These are phyloP conservation scores for Chroicocephalus ridibundus DNA, from an alignment of 2,113 vertebrate genomes.

Conservation along the genomic window DNA sequence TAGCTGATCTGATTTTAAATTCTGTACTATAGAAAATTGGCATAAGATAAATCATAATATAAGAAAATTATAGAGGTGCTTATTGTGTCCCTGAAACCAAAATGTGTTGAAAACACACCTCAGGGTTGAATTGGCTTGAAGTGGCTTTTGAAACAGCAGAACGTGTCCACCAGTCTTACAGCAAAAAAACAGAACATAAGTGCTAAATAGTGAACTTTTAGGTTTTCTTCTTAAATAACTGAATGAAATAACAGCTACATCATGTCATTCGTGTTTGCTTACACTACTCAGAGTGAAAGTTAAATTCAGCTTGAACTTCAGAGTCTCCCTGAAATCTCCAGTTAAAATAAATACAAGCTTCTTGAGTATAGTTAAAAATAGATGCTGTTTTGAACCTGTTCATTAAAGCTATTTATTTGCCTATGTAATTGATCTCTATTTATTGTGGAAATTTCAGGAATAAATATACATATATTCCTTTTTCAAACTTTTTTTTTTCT, in stretches of 20 bases:
- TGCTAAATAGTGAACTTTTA: not conserved
- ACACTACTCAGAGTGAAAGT: not conserved
- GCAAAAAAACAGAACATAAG: not conserved
- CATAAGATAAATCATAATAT: not conserved
- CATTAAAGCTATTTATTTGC: slow-evolving; percentile 58
- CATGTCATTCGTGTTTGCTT: not conserved
- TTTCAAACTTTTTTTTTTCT: slow-evolving; percentile 12
- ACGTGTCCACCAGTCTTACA: not conserved
- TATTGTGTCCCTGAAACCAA: not conserved
- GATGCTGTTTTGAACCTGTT: not conserved
- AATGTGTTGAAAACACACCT: not conserved
- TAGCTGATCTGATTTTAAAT: not conserved
- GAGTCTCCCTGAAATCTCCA: not conserved
- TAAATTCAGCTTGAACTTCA: not conserved
- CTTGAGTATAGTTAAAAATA: not conserved
- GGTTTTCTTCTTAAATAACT: not conserved
- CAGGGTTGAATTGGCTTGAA: not conserved
- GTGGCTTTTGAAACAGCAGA: not conserved
- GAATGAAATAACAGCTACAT: not conserved
- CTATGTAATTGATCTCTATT: slow-evolving; percentile 29
- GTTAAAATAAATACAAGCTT: not conserved
- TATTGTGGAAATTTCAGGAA: slow-evolving; percentile 37
- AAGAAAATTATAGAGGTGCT: not conserved
- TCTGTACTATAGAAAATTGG: not conserved
- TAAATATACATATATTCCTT: not conserved